Evolutionary conservation across 2,888 invertebrate species (phyloP), one percentile per base, ranked within the genome.

Genomic region (Epinotia nisella): DNA sequence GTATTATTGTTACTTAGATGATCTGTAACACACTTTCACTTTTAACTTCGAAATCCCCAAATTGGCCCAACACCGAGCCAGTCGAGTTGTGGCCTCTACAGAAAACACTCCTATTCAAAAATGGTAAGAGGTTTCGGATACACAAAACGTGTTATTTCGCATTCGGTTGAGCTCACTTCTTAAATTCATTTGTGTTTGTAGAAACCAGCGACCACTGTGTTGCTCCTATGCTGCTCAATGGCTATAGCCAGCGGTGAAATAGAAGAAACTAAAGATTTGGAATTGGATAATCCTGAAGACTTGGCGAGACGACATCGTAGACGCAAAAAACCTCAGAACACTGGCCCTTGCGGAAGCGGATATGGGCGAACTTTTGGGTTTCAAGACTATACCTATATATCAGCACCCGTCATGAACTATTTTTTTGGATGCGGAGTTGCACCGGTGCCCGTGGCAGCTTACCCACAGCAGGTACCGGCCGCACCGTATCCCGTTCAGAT

Each of bases 331-430:
- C 71, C 72, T 41, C 74, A 75, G 75, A 81, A 78, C 77, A 73
- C 80, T 71, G 73, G 75, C 66, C 74, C 64, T 65, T 67, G 59
- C 71, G 76, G 78, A 71, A 79, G 77, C 15, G 90, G 89, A 0
- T 87, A 81, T 69, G 91, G 89, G 3, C 82, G 84, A 51, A 83
- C 86, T 0, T 86, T 89, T 21, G 87, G 88, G 0, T 81, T 85
- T 1, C 86, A 86, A 11, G 88, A 88, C n/a, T 83, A 88, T 75
- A 91, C 91, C 0, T 92, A 89, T 66, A 81, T 93, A 0, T 89
- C 89, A 3, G 91, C 92, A 39, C 92, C 92, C 1, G 89, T 92
- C 1, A 90, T 86, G 79, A 93, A 93, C 79, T 93, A 92, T 77
- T 90, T 88, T 80, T 87, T 90, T 51, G 90, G 90, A 0, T 92